phyloP scores from a whole-genome alignment of 2,888 invertebrate genomes.

The Trachelus stipa region DNA sequence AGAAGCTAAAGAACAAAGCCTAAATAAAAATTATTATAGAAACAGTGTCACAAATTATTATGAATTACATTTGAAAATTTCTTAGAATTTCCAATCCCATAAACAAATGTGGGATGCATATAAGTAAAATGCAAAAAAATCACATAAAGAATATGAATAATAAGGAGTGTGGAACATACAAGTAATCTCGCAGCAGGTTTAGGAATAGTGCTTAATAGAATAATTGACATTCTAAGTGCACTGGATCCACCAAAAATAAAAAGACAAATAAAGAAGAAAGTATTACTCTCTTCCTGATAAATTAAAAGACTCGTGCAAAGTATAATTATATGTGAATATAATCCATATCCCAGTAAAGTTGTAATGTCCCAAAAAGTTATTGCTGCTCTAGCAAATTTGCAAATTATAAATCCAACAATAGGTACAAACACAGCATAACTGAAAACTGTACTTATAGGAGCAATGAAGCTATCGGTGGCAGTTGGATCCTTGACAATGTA shows the following conservation, averaged over 20 bases:
- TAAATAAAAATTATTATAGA: neutral
- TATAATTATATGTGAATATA: constrained; percentile 68
- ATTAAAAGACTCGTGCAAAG: constrained; percentile 63
- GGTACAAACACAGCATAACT: constrained; percentile 61
- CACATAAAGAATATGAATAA: constrained; percentile 67
- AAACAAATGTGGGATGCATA: constrained; percentile 67
- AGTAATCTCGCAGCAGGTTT: constrained; percentile 67
- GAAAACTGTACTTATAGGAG: constrained; percentile 58
- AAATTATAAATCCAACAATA: constrained; percentile 55
- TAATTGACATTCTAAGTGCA: constrained; percentile 66
- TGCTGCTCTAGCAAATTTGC: constrained; percentile 55
- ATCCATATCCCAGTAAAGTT: constrained; percentile 66
- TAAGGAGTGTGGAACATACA: constrained; percentile 67
- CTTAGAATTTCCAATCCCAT: constrained; percentile 37
- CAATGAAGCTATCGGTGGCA: constrained; percentile 38
- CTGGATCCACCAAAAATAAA: constrained; percentile 67
- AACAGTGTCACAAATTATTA: constrained; percentile 12
- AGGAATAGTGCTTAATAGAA: constrained; percentile 66
- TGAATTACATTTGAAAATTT: constrained; percentile 4
- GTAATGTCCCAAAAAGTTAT: constrained; percentile 63
- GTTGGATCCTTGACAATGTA: constrained; percentile 56
- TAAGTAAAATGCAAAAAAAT: constrained; percentile 69
- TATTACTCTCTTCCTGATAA: constrained; percentile 64
- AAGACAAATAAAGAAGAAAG: constrained; percentile 66
- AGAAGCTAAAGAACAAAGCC: neutral